phyloP scores from a whole-genome alignment of 2,113 vertebrate genomes.

The Cricetomys ansorgei region DNA sequence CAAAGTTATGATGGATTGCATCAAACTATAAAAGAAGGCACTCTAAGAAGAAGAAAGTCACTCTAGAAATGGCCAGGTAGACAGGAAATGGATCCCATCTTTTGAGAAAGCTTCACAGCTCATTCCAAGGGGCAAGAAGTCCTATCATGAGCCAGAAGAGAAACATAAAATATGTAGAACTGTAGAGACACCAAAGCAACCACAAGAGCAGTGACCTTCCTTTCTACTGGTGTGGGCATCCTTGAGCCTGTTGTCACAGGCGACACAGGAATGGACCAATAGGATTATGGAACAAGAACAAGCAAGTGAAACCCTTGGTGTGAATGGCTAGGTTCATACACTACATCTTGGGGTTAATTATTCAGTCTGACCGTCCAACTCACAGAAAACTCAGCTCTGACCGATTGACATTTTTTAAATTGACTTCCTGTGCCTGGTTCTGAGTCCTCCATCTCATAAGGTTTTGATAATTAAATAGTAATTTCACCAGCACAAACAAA shows the following conservation, averaged over 20 bases:
- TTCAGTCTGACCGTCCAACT: conserved; percentile 63
- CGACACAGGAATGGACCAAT: not conserved
- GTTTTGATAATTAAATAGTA: conserved; percentile 66
- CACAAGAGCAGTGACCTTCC: not conserved
- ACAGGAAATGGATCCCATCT: not conserved
- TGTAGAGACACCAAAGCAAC: not conserved
- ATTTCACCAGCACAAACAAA: conserved; percentile 45
- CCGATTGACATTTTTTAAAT: conserved; percentile 63
- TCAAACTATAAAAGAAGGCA: not conserved
- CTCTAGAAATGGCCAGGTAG: not conserved
- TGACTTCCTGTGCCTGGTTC: conserved; percentile 55
- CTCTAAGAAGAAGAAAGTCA: not conserved
- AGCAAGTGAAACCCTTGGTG: not conserved
- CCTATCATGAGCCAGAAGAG: not conserved
- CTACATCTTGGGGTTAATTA: conserved; percentile 21
- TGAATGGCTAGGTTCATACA: conserved; percentile 32
- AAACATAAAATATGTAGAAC: not conserved
- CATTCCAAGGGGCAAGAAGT: not conserved
- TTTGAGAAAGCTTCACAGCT: not conserved
- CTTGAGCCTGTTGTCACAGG: not conserved
- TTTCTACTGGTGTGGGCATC: conserved; percentile 11
- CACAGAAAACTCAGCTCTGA: conserved; percentile 54
- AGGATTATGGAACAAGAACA: not conserved
- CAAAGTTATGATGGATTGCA: not conserved
- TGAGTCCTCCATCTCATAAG: conserved; percentile 42